Percentiles rank a stretch among this genome's conserved stretches.
phyloP scores from a whole-genome alignment of 2,113 vertebrate genomes.

The Herpetotheres cachinnans region DNA sequence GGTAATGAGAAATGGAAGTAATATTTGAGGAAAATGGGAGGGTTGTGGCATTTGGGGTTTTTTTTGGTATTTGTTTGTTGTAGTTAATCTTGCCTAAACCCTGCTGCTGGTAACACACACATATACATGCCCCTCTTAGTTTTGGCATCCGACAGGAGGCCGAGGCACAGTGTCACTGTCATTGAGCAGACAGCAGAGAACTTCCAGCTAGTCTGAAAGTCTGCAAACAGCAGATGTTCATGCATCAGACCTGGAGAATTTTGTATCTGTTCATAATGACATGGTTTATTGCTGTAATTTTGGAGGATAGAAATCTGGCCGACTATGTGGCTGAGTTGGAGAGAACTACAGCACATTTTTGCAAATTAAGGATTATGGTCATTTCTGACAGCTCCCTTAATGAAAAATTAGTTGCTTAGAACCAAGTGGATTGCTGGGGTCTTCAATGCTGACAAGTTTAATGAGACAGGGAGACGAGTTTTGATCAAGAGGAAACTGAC shows the following conservation, averaged over 20 bases:
- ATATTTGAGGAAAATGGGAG: neutral
- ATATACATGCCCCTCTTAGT: neutral
- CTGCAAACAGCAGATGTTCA: neutral
- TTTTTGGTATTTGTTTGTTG: neutral
- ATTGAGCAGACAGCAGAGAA: neutral
- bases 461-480: neutral
- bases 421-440: neutral
- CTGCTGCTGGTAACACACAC: neutral
- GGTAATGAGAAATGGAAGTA: neutral
- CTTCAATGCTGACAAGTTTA: neutral
- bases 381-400: neutral
- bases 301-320: neutral
- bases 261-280: neutral
- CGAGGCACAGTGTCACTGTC: neutral
- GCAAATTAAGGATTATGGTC: neutral
- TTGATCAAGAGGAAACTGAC: neutral
- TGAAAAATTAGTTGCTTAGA: neutral
- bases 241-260: neutral
- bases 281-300: neutral
- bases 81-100: neutral
- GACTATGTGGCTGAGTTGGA: neutral
- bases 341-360: neutral
- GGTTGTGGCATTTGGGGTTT: neutral
- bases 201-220: neutral
- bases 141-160: neutral